phyloP scores from a whole-genome alignment of 1,140 invertebrate genomes.

The Forficula auricularia region DNA sequence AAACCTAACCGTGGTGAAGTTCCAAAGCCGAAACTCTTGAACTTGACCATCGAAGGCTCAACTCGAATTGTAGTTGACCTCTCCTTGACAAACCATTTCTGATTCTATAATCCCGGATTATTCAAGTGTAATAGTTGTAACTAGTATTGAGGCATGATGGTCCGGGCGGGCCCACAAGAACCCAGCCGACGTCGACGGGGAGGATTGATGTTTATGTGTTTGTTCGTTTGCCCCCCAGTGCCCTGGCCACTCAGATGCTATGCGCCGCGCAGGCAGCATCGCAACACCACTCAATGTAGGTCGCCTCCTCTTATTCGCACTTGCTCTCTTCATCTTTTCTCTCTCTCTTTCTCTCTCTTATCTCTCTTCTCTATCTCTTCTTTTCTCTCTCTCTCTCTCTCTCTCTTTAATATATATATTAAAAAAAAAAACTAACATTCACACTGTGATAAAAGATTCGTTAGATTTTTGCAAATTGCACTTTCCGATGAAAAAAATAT shows the following conservation, averaged over 20 bases:
- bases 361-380: constrained; percentile 12
- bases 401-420: too few species aligned
- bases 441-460: too few species aligned
- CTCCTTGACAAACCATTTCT: too few species aligned
- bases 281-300: constrained; percentile 80
- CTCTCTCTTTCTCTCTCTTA: neutral
- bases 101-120: too few species aligned
- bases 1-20: too few species aligned
- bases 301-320: constrained; percentile 21
- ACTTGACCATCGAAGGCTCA: too few species aligned
- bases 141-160: neutral
- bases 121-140: constrained; percentile 1
- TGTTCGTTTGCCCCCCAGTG: constrained; percentile 47
- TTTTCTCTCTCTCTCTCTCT: neutral
- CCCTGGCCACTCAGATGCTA: constrained; percentile 88
- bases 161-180: neutral
- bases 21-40: too few species aligned
- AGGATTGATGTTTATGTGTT: neutral
- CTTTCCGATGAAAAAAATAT: too few species aligned
- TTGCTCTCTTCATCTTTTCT: constrained; percentile 5
- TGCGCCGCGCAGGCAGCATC: constrained; percentile 73
- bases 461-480: too few species aligned
- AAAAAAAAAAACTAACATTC: neutral
- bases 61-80: too few species aligned
- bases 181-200: neutral